Evolutionary conservation across 2,888 invertebrate genomes (phyloP).

Genomic region (Elysia crispata): DNA sequence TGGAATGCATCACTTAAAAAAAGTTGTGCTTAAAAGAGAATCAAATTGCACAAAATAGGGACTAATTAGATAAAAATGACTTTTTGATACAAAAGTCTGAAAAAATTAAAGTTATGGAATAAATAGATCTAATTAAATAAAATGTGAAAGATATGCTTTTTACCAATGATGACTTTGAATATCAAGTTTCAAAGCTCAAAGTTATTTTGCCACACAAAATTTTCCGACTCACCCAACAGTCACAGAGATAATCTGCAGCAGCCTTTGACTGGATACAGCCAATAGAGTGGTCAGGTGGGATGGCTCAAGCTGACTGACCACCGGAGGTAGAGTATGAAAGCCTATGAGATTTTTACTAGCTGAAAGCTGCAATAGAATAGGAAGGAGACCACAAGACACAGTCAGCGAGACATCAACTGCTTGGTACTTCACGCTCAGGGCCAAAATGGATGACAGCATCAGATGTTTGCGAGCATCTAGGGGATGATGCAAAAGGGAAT

Average conservation of each 20-base stretch:
- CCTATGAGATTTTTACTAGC: slow-evolving; percentile 56
- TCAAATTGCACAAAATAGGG: too few relatives aligned
- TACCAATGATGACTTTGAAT: too few relatives aligned
- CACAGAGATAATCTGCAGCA: slow-evolving; percentile 81
- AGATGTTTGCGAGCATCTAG: slow-evolving; percentile 77
- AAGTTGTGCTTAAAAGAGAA: too few relatives aligned
- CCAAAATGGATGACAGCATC: slow-evolving; percentile 80
- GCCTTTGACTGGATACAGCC: slow-evolving; percentile 79
- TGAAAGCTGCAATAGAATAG: slow-evolving; percentile 78
- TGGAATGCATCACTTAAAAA: too few relatives aligned
- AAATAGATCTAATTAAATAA: too few relatives aligned
- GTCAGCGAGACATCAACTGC: slow-evolving; percentile 81
- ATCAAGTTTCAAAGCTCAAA: too few relatives aligned
- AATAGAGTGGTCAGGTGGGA: slow-evolving; percentile 67
- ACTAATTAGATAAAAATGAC: too few relatives aligned
- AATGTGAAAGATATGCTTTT: too few relatives aligned
- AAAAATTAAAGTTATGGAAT: too few relatives aligned
- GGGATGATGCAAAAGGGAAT: neutral
- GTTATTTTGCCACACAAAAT: neutral
- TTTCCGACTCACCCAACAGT: slow-evolving; percentile 79
- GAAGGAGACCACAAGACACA: slow-evolving; percentile 80
- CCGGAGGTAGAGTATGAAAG: slow-evolving; percentile 62
- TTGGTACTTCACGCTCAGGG: slow-evolving; percentile 81
- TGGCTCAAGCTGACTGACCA: slow-evolving; percentile 59
- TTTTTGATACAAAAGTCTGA: too few relatives aligned